Conservation (phyloP, 2,797 vertebrate species). For the Podarcis lilfordi region DNA sequence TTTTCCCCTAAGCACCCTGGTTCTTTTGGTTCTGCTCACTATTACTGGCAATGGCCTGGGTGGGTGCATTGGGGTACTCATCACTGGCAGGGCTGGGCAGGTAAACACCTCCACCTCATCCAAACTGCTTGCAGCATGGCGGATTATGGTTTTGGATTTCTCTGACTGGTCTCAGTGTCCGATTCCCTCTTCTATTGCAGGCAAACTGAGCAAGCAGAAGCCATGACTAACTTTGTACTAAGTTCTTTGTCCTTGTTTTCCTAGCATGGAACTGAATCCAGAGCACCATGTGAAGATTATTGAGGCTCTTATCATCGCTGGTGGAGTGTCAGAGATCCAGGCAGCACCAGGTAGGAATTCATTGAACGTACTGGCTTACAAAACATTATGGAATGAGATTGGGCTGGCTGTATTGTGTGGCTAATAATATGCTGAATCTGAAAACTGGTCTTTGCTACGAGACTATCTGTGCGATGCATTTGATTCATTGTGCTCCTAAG, state of each 20-base stretch:
- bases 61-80: too few species aligned
- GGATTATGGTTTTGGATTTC: neutral
- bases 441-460: neutral
- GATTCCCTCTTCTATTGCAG: neutral
- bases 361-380: neutral
- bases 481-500: neutral
- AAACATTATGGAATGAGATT: neutral
- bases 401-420: neutral
- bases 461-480: neutral
- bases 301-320: slow-evolving; percentile 79
- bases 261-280: slow-evolving; percentile 77
- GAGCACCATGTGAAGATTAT: slow-evolving; percentile 81
- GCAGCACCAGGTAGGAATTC: slow-evolving; percentile 81
- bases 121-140: too few species aligned
- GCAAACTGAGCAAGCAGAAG: neutral
- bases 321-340: slow-evolving; percentile 77
- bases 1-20: too few species aligned
- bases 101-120: too few species aligned
- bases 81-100: too few species aligned
- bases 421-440: neutral
- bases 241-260: slow-evolving; percentile 14
- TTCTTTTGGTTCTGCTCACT: too few species aligned
- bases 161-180: neutral
- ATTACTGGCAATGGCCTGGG: too few species aligned
- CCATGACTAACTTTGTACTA: neutral